Evolutionary conservation across 1,140 invertebrate genomes (phyloP), one percentile per base, ranked within the genome.

Genomic region (Trinorchestia longiramus): DNA sequence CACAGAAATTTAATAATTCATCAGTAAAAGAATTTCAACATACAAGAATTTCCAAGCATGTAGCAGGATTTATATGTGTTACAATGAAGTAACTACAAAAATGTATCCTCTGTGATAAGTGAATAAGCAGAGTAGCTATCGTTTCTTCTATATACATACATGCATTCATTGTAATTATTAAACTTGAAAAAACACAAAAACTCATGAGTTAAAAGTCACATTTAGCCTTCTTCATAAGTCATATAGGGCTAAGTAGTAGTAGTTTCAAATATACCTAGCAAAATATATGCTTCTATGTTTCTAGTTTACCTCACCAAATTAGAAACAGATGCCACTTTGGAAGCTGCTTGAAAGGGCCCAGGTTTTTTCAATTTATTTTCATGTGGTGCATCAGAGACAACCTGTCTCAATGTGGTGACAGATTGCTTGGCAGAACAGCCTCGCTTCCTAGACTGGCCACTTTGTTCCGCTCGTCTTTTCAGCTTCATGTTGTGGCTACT

Each of bases 301-400:
- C 28, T 77, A 36, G 11, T 77, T 36, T 3, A 11, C 4, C 88
- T 43, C 41, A 90, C 88, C 43, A 90, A 90, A 43, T 90, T 90
- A 19, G 88, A 90, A 4, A 41, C 88, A 42, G 88, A 90, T 36
- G 88, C 88, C 88, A 90, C 88, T 90, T 90, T 90, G 43, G 92
- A 94, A 45, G 92, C 92, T 19, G 92, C 92, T 45, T 94, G 92
- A 43, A 94, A 94, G 8, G 92, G 92, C 47, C 92, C 92, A 94
- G 92, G 92, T 40, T 45, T 94, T 45, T 94, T 94, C 4, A 94
- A n/a, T 47, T 94, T 94, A 43, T 94, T 94, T 47, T 94, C 92
- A 94, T 45, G 41, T 47, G 92, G 92, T n/a, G 43, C 92, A 94
- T 94, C 92, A 43, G 92, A 45, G 17, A 94, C 92, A 40, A 94